phyloP scores from a whole-genome alignment of 2,113 vertebrate genomes.

The Engraulis encrasicolus region DNA sequence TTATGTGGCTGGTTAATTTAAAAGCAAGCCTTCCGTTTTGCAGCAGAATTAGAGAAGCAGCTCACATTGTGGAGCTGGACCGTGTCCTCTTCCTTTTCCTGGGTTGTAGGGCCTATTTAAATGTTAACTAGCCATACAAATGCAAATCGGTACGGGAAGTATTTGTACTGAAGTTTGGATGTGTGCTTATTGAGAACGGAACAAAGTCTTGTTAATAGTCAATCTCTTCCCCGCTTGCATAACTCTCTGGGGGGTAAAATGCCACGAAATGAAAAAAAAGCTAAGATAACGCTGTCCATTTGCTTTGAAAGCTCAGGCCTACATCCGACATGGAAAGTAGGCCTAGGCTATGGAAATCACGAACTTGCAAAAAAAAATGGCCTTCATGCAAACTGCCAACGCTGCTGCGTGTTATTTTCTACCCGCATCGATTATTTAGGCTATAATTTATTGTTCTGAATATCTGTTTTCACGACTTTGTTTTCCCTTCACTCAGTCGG shows the following conservation, averaged over 20 bases:
- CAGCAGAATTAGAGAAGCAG: conserved; percentile 71
- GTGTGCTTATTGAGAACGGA: conserved; percentile 72
- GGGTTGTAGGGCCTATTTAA: conserved; percentile 77
- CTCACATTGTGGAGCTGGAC: conserved; percentile 71
- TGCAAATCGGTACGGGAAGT: conserved; percentile 78
- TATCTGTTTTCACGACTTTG: neutral
- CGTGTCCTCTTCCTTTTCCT: conserved; percentile 69
- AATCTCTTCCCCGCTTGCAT: conserved; percentile 54
- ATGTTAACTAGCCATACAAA: conserved; percentile 81
- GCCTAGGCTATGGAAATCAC: neutral
- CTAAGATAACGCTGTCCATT: neutral
- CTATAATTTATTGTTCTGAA: neutral
- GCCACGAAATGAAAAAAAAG: conserved; percentile 43
- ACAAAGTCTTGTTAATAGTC: conserved; percentile 74
- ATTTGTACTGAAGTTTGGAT: conserved; percentile 68
- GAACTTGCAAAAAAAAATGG: neutral
- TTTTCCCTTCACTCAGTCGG: neutral
- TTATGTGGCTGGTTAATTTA: conserved; percentile 19
- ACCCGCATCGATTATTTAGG: neutral
- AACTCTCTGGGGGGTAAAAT: conserved; percentile 48
- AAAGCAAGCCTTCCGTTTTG: conserved; percentile 38
- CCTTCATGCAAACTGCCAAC: neutral
- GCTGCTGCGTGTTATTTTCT: neutral
- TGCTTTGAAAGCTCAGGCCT: neutral
- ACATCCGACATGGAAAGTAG: neutral